A percentile compares a stretch with the other conserved stretches of the same genome.
These are phyloP conservation scores for Spondyliosoma cantharus DNA, from an alignment of 2,797 vertebrate species.

Conservation along the genomic window DNA sequence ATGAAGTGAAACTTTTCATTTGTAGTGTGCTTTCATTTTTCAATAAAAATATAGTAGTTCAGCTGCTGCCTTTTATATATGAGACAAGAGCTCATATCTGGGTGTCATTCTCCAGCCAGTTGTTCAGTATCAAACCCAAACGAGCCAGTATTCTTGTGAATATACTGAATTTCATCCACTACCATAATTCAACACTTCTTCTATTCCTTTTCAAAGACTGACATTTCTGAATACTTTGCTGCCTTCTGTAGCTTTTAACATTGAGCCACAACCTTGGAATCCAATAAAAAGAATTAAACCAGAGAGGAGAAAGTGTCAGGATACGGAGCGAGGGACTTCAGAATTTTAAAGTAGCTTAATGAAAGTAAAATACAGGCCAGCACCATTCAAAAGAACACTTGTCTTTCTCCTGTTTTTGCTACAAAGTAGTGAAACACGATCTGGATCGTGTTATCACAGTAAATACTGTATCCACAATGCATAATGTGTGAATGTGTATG, in stretches of 20 bases:
- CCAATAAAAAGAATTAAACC: not conserved
- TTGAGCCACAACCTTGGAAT: not conserved
- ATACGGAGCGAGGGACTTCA: not conserved
- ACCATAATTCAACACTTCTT: slow-evolving; percentile 27
- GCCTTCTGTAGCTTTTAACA: not conserved
- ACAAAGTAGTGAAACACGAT: not conserved
- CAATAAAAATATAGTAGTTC: not conserved
- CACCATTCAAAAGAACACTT: not conserved
- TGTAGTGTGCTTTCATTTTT: not conserved
- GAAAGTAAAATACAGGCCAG: not conserved
- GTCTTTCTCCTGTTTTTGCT: not conserved
- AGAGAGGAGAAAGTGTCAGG: not conserved
- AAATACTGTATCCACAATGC: slow-evolving; percentile 1
- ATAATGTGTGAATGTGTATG: slow-evolving; percentile 4
- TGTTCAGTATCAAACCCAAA: slow-evolving; percentile 14
- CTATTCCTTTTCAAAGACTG: not conserved
- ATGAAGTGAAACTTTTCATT: not conserved
- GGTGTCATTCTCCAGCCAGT: slow-evolving; percentile 18
- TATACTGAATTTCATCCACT: slow-evolving; percentile 11
- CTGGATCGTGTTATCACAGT: slow-evolving; percentile 5
- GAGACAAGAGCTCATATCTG: slow-evolving; percentile 5
- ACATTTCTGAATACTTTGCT: not conserved
- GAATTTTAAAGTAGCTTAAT: not conserved
- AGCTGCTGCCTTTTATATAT: not conserved
- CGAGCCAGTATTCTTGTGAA: slow-evolving; percentile 5